Conservation (phyloP, 2,113 vertebrate genomes). For the Zapornia atra region DNA sequence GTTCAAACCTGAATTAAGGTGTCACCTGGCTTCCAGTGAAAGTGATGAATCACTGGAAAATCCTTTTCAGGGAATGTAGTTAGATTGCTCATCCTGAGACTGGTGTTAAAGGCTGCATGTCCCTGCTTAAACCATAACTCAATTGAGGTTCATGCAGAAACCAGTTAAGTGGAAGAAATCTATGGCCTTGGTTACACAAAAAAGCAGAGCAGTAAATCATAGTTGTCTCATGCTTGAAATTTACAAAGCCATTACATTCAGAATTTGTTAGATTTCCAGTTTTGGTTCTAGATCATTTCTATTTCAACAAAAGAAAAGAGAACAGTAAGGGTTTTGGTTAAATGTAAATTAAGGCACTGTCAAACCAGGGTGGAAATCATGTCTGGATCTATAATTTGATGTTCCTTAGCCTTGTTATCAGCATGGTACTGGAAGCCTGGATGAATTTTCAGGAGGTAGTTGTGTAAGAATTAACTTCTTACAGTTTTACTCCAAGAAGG, state of each 20-base stretch:
- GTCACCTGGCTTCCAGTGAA: conserved; percentile 49
- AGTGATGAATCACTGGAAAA: conserved; percentile 50
- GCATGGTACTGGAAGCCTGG: background rate
- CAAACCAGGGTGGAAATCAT: background rate
- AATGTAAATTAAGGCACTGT: background rate
- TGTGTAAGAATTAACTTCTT: background rate
- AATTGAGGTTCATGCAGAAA: conserved; percentile 47
- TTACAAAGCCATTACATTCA: conserved; percentile 10
- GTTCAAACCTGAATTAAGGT: conserved; percentile 42
- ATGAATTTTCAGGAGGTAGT: background rate
- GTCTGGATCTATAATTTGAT: accelerated
- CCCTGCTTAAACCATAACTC: conserved; percentile 35
- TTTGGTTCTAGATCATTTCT: conserved; percentile 13
- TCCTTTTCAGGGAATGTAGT: conserved; percentile 20
- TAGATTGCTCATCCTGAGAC: conserved; percentile 30
- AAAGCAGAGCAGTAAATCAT: conserved; percentile 32
- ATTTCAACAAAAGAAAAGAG: background rate
- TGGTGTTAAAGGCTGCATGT: conserved; percentile 41
- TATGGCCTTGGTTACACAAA: conserved; percentile 37
- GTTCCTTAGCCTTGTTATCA: background rate
- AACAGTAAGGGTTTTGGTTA: background rate
- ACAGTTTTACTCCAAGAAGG: background rate
- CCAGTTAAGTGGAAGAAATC: conserved; percentile 54
- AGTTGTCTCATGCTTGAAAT: conserved; percentile 1
- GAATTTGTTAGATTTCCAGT: conserved; percentile 24